These are phyloP conservation scores for Ophioderma brevispina DNA, from an alignment of 35 echinoderm and acorn worm genomes.

Conservation along the genomic window DNA sequence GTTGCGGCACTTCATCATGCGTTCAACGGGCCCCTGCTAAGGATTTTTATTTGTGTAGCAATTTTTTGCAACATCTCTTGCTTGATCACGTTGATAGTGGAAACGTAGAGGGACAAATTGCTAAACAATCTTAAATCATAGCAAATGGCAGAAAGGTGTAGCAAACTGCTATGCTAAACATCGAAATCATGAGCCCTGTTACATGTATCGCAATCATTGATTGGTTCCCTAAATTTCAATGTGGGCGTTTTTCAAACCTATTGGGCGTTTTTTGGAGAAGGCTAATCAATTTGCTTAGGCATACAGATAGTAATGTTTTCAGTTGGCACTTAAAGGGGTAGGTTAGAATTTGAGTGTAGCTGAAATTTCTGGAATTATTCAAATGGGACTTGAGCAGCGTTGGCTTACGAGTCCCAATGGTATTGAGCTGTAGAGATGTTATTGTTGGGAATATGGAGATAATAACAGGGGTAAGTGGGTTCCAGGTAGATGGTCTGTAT, in stretches of 20 bases:
- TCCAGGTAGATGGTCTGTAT: conserved; percentile 21
- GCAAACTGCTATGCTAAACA: too few species aligned
- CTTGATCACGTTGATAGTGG: too few species aligned
- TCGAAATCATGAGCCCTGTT: too few species aligned
- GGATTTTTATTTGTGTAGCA: too few species aligned
- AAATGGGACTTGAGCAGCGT: neutral
- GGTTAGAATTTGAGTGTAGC: conserved; percentile 5
- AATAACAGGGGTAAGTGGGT: conserved; percentile 24
- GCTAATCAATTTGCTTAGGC: neutral
- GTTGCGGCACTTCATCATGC: neutral
- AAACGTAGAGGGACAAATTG: too few species aligned
- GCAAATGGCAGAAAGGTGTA: too few species aligned
- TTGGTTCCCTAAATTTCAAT: conserved; percentile 27
- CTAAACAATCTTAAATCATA: too few species aligned
- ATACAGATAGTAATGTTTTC: neutral
- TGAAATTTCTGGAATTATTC: neutral
- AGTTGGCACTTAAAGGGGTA: neutral
- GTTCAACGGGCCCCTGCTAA: too few species aligned
- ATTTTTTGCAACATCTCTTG: too few species aligned
- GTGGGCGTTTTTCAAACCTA: conserved; percentile 5
- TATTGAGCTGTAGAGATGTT: conserved; percentile 20
- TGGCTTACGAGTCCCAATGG: neutral
- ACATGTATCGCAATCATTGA: neutral
- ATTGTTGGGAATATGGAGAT: neutral
- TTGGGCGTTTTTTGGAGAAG: too few species aligned